phyloP scores from a whole-genome alignment of 2,888 invertebrate species.

The Ochropleura leucogaster region DNA sequence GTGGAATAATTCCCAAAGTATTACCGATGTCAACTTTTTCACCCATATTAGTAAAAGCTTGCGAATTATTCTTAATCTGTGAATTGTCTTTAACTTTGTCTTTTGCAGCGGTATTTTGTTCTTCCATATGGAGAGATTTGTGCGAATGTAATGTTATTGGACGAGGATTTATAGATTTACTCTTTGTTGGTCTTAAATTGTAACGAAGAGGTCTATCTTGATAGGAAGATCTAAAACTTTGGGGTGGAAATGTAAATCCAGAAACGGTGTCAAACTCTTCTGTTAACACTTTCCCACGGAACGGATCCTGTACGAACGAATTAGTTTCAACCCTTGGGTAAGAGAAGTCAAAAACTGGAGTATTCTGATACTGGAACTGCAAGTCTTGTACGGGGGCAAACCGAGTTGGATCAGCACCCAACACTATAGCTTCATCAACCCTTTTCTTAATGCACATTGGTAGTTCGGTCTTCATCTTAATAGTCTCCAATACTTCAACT shows the following conservation, averaged over 20 bases:
- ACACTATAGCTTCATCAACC: slow-evolving; percentile 58
- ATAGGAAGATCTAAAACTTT: not conserved
- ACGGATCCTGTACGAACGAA: not conserved
- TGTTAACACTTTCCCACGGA: not conserved
- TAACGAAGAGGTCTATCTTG: slow-evolving; percentile 3
- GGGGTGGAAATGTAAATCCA: not conserved
- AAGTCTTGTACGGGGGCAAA: slow-evolving; percentile 1
- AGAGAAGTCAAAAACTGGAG: slow-evolving; percentile 14
- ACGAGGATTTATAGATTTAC: slow-evolving; percentile 18
- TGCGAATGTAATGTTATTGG: slow-evolving; percentile 12
- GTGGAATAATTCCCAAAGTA: slow-evolving; percentile 32
- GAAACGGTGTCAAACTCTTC: slow-evolving; percentile 3
- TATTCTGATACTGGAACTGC: slow-evolving; percentile 5
- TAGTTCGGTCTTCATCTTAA: slow-evolving; percentile 55
- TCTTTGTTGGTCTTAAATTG: slow-evolving; percentile 21
- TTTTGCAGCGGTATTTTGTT: slow-evolving; percentile 19
- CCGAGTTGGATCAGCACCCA: slow-evolving; percentile 24
- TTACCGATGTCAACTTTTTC: slow-evolving; percentile 17
- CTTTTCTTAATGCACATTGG: slow-evolving; percentile 64
- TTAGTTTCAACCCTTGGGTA: slow-evolving; percentile 18
- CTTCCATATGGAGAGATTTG: not conserved
- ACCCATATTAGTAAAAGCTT: slow-evolving; percentile 10
- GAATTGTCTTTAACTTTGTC: slow-evolving; percentile 13
- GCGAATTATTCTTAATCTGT: not conserved
- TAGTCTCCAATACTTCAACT: slow-evolving; percentile 65